Evolutionary conservation across 2,113 vertebrate species (phyloP), one percentile per base, ranked within the genome.

Genomic region (Sisor rabdophorus): DNA sequence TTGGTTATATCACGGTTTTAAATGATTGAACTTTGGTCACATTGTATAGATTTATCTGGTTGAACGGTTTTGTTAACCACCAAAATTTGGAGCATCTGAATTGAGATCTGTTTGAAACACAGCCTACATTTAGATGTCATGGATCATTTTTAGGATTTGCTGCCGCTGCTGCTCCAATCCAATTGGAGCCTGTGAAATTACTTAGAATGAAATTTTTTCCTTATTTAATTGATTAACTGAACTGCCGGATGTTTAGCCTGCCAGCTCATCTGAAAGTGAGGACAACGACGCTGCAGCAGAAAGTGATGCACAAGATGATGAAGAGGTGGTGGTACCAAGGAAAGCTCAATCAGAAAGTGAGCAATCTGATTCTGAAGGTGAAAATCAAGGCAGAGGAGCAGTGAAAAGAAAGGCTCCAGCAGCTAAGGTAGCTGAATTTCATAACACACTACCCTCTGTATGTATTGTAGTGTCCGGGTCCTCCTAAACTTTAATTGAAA

Each of bases 261-360:
- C 89, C 0, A 98, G 95, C 84, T 98, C 96, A 19, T 99, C 97
- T 0, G 96, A 98, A 85, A 98, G 95, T 0, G 96, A 99, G 7
- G 94, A 92, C 50, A 91, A 93, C 0, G 93, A 95, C 59, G 90
- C 87, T 0, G 89, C 86, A 3, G 90, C 88, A 0, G 93, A 91
- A 79, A 94, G 93, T 0, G 93, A 92, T 0, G 86, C 64, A 0
- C 91, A 85, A 0, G 91, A 91, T 0, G 90, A 92, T 0, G 92
- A 94, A 11, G 87, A 91, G 79, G 93, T 90, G 6, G 78, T 87
- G 30, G 91, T 92, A 50, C 95, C 94, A 0, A 87, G 15, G 59
- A 92, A 89, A 86, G 87, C 84, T 1, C 88, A 89, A 13, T 88
- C 90, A 0, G 90, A 61, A 75, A 93, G 91, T 76, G 94, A 95